A percentile compares a stretch with the other conserved stretches of the same genome.
phyloP scores from a whole-genome alignment of 2,113 vertebrate species.

The Plecturocebus donacophilus region DNA sequence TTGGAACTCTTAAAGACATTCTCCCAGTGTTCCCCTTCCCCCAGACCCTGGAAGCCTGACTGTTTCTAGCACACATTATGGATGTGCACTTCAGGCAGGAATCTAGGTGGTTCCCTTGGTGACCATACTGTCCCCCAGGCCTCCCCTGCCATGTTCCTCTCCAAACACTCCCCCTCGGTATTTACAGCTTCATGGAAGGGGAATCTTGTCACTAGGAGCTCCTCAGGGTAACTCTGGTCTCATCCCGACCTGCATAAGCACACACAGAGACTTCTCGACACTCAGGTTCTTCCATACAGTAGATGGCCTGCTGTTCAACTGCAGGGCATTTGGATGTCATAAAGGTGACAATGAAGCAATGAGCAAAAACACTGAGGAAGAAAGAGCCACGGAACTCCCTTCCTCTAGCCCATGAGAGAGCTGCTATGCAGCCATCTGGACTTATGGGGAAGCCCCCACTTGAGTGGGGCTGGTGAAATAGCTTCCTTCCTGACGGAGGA shows the following conservation, averaged over 20 bases:
- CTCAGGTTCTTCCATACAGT: background rate
- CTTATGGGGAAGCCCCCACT: background rate
- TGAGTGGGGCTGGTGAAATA: background rate
- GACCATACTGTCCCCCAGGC: no score
- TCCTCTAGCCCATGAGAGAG: background rate
- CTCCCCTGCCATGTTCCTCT: background rate
- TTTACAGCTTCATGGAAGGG: background rate
- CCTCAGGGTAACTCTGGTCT: background rate
- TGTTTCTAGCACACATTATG: background rate
- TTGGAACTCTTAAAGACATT: background rate
- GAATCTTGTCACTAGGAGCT: background rate
- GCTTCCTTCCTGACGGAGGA: background rate
- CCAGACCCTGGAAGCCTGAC: background rate
- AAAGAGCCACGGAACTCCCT: no score
- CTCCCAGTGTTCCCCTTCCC: background rate
- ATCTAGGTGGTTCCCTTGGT: background rate
- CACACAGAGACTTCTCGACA: background rate
- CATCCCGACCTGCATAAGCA: fast-evolving
- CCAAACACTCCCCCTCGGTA: background rate
- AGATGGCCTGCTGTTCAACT: background rate
- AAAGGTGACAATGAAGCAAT: background rate
- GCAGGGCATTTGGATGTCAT: background rate
- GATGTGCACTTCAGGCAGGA: background rate
- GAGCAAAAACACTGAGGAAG: background rate
- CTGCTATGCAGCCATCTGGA: background rate